Evolutionary conservation across 2,113 vertebrate genomes (phyloP).

Genomic region (Carettochelys insculpta): DNA sequence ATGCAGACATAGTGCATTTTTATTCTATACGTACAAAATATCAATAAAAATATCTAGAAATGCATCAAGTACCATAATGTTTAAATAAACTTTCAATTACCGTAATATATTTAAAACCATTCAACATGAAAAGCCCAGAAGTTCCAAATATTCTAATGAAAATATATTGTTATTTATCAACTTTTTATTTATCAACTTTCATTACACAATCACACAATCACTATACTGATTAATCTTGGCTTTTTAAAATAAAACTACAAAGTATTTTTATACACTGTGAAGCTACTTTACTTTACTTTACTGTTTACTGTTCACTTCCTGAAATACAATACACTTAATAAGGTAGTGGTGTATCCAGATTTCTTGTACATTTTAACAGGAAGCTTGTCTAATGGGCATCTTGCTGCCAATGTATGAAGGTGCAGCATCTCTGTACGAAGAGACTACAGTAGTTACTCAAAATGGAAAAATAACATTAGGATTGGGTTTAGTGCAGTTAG

Average conservation of each 20-base stretch:
- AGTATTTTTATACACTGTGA: not conserved
- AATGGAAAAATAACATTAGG: not conserved
- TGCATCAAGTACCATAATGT: not conserved
- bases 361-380: not conserved
- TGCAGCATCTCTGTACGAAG: rapidly evolving
- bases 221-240: not conserved
- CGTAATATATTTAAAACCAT: not conserved
- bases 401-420: not conserved
- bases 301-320: not conserved
- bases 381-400: not conserved
- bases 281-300: no score
- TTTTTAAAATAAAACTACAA: not conserved
- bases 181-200: not conserved
- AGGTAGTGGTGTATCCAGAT: not conserved
- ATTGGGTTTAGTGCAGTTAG: rapidly evolving
- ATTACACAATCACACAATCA: not conserved
- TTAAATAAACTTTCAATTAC: not conserved
- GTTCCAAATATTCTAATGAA: not conserved
- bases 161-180: not conserved
- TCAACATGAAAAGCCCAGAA: not conserved
- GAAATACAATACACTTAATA: rapidly evolving
- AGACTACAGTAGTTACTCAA: not conserved
- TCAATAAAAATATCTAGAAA: rapidly evolving
- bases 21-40: rapidly evolving
- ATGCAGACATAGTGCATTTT: rapidly evolving